Evolutionary conservation across 2,113 vertebrate species (phyloP), one percentile per base, ranked within the genome.

Genomic region (Catharus minimus): DNA sequence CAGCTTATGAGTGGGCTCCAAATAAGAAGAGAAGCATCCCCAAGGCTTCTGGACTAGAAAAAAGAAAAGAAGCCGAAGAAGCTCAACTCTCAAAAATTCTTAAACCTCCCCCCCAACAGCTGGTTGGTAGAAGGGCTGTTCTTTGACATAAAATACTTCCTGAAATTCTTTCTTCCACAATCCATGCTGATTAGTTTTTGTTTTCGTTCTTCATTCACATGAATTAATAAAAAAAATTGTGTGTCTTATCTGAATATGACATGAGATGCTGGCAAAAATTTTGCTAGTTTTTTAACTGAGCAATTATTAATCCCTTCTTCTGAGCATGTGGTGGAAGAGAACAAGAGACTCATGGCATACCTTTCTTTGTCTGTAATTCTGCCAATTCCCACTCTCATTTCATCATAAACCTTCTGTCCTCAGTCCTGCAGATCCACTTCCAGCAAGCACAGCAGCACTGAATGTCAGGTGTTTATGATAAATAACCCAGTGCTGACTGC

Each of bases 1-100:
- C 61, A 89, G 69, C 27, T 83, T 60, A 80, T 76, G 16, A 86
- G 80, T 38, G 46, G 44, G 78, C 52, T 71, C 62, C 94, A 76
- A 95, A 96, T 95, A 96, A 83, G 78, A 95, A 76, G 11, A 74
- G 64, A 97, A 96, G 95, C 32, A 96, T 92, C 65, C 68, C 49
- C 39, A 47, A 85, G 67, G 33, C 44, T 69, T 90, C 33, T 92
- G 68, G 39, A 82, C 36, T 39, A 62, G 9, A 44, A 89, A 67
- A 86, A 65, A 72, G 30, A 62, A 84, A 87, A 73, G 17, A 88
- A 89, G 44, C 33, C 86, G 61, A 57, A 92, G 66, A 93, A 94
- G 64, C 67, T 84, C 30, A 15, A 32, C 33, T 88, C 69, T 88
- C 43, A 86, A 56, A 71, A 85, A 80, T 81, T 62, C 41, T 72